These are phyloP conservation scores for Thalassophryne amazonica DNA, from an alignment of 2,797 vertebrate species.

Conservation along the genomic window DNA sequence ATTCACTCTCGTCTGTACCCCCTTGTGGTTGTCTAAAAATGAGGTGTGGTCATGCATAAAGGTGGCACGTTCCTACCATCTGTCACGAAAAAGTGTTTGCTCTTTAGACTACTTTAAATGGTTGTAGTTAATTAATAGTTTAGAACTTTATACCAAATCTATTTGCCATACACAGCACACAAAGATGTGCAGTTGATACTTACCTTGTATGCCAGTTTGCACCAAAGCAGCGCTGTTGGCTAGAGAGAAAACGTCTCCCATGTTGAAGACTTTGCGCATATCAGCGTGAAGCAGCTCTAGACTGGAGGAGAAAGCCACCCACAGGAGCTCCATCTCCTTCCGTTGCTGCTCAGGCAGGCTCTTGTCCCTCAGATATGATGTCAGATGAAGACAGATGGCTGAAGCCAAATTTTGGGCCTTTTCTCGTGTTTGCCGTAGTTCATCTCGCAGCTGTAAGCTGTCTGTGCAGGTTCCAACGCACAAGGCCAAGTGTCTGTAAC, in stretches of 20 bases:
- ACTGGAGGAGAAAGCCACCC: slow-evolving; percentile 83
- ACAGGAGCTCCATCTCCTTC: slow-evolving; percentile 77
- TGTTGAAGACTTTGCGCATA: slow-evolving; percentile 81
- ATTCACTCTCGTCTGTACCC: too few species aligned
- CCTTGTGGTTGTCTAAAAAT: too few species aligned
- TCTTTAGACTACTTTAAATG: too few species aligned
- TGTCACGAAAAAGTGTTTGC: too few species aligned
- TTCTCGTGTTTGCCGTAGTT: slow-evolving; percentile 76
- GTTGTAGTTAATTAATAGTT: too few species aligned
- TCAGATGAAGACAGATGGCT: slow-evolving; percentile 68
- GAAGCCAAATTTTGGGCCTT: slow-evolving; percentile 69
- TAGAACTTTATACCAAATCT: too few species aligned
- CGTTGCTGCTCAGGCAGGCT: slow-evolving; percentile 67
- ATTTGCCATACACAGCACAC: neutral
- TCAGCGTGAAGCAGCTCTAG: slow-evolving; percentile 81
- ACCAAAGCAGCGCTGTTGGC: slow-evolving; percentile 56
- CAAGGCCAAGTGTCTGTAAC: slow-evolving; percentile 78
- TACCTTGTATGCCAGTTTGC: slow-evolving; percentile 82
- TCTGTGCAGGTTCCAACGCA: slow-evolving; percentile 79
- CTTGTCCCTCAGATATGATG: slow-evolving; percentile 74
- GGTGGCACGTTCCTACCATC: too few species aligned
- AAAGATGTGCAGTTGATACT: neutral
- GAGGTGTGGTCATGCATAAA: too few species aligned
- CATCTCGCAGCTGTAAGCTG: slow-evolving; percentile 70
- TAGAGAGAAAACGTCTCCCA: slow-evolving; percentile 67